Evolutionary conservation across 2,113 vertebrate species (phyloP).

Genomic region (Ranitomeya imitator): DNA sequence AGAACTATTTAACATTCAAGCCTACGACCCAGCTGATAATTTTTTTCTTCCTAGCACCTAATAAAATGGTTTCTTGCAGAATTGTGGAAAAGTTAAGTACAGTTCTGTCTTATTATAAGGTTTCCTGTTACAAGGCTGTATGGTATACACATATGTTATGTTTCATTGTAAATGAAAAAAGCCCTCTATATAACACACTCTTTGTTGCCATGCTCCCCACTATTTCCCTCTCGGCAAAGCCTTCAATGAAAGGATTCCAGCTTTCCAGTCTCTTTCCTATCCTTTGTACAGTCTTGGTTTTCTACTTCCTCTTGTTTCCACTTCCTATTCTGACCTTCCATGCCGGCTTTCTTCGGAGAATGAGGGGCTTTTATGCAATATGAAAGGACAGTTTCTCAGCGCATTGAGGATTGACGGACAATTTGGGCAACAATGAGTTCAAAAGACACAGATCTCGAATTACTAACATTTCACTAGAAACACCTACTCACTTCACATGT

Average conservation of each 20-base stretch:
- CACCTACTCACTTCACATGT: slow-evolving; percentile 17
- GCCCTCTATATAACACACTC: slow-evolving; percentile 68
- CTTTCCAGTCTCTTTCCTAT: slow-evolving; percentile 64
- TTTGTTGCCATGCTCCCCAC: slow-evolving; percentile 69
- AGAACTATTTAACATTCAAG: slow-evolving; percentile 71
- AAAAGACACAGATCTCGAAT: slow-evolving; percentile 31
- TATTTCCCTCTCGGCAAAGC: slow-evolving; percentile 67
- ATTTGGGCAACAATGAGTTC: slow-evolving; percentile 35
- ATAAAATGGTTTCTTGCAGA: slow-evolving; percentile 76
- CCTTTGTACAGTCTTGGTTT: slow-evolving; percentile 61
- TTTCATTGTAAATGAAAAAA: slow-evolving; percentile 68
- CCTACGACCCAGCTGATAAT: slow-evolving; percentile 74
- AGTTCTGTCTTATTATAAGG: slow-evolving; percentile 69
- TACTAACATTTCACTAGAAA: slow-evolving; percentile 28
- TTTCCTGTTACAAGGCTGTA: slow-evolving; percentile 73
- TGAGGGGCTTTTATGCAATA: slow-evolving; percentile 35
- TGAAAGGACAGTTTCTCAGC: slow-evolving; percentile 37
- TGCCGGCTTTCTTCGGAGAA: slow-evolving; percentile 54
- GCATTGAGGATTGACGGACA: slow-evolving; percentile 13
- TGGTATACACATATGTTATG: slow-evolving; percentile 71
- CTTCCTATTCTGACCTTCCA: slow-evolving; percentile 59
- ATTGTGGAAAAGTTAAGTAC: slow-evolving; percentile 74
- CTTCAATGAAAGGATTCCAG: slow-evolving; percentile 72
- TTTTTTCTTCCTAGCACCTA: slow-evolving; percentile 76
- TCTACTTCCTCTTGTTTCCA: slow-evolving; percentile 62